A percentile compares a stretch with the other conserved stretches of the same genome.
Conservation (phyloP, 2,797 vertebrate species). For the Micropoecilia bifurca region DNA sequence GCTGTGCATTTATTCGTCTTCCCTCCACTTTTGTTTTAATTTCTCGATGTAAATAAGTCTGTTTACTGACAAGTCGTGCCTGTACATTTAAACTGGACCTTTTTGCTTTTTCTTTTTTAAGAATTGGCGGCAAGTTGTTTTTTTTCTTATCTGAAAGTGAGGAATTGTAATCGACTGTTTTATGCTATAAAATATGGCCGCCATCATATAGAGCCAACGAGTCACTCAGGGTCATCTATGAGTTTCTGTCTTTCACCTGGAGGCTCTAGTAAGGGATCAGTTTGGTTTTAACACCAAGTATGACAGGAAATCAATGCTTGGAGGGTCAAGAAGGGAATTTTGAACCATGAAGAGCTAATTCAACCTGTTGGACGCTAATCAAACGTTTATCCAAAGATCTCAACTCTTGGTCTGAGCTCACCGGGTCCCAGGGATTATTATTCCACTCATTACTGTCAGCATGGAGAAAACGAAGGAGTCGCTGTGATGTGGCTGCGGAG, state of each 20-base stretch:
- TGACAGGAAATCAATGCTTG: conserved; percentile 56
- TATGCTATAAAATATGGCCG: conserved; percentile 68
- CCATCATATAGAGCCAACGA: conserved; percentile 70
- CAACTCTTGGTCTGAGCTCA: conserved; percentile 38
- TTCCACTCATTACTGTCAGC: not conserved
- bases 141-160: conserved; percentile 53
- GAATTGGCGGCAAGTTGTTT: conserved; percentile 51
- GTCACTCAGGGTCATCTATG: conserved; percentile 81
- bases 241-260: conserved; percentile 66
- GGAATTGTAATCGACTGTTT: conserved; percentile 63
- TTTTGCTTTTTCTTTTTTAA: conserved; percentile 27
- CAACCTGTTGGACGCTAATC: conserved; percentile 35
- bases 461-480: not conserved
- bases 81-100: conserved; percentile 81
- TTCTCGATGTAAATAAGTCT: conserved; percentile 77
- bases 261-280: conserved; percentile 67
- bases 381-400: conserved; percentile 24
- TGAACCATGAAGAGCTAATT: conserved; percentile 32
- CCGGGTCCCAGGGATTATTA: not conserved
- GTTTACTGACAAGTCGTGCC: conserved; percentile 82
- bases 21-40: conserved; percentile 62
- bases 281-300: conserved; percentile 55
- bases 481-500: conserved; percentile 8
- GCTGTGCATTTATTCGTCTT: conserved; percentile 61
- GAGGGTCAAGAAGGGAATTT: conserved; percentile 70